These are phyloP conservation scores for Gila orcuttii DNA, from an alignment of 2,113 vertebrate species.

Conservation along the genomic window DNA sequence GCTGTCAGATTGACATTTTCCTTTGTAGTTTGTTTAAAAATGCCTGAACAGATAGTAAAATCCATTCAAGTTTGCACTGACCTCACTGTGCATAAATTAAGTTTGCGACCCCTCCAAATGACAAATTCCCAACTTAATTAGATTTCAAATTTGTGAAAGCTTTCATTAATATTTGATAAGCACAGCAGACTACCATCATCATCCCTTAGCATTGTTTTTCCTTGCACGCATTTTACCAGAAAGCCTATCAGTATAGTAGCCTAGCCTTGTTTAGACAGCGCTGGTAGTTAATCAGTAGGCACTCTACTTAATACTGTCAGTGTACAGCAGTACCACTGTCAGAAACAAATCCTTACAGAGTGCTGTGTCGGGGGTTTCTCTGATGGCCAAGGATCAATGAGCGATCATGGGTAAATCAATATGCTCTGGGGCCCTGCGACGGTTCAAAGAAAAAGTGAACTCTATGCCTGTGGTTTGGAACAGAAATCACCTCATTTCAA, in stretches of 20 bases:
- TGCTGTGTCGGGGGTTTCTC: slow-evolving; percentile 50
- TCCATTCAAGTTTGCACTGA: background rate
- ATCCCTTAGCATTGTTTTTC: background rate
- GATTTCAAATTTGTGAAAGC: slow-evolving; percentile 14
- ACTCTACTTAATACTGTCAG: slow-evolving; percentile 27
- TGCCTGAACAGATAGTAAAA: background rate
- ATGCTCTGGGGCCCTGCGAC: slow-evolving; percentile 21
- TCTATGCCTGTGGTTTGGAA: background rate
- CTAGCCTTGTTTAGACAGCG: background rate
- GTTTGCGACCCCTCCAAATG: slow-evolving; percentile 16
- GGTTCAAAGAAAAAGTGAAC: slow-evolving; percentile 10
- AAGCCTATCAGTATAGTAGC: background rate
- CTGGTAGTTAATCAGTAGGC: slow-evolving; percentile 20
- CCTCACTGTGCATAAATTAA: background rate
- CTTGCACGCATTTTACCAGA: background rate
- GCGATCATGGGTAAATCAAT: slow-evolving; percentile 66
- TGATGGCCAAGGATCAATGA: slow-evolving; percentile 55
- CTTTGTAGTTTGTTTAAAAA: background rate
- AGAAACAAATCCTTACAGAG: slow-evolving; percentile 37
- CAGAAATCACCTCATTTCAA: background rate
- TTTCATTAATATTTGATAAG: background rate
- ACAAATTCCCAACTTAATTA: slow-evolving; percentile 22
- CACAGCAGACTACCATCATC: background rate
- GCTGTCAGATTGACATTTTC: background rate
- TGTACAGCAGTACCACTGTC: background rate